Conservation (phyloP, 2,113 vertebrate species). For the Alligator sinensis region DNA sequence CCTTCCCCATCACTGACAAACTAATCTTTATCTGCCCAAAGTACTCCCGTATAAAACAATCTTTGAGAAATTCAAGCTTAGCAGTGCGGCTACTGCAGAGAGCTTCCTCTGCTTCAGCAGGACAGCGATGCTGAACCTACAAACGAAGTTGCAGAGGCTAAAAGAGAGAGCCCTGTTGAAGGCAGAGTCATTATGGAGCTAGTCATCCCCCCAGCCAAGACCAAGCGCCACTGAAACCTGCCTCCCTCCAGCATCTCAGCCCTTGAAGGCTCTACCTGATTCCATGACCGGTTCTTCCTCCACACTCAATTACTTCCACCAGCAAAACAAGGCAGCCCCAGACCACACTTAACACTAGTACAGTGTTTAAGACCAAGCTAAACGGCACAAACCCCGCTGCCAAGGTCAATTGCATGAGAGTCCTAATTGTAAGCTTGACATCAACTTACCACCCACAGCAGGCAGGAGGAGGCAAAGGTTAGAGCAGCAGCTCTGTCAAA, state of each 20-base stretch:
- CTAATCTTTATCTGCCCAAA: too few species aligned
- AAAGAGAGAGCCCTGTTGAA: not conserved
- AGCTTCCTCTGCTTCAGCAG: too few species aligned
- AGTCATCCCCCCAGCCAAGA: not conserved
- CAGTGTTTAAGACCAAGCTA: conserved; percentile 64
- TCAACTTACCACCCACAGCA: conserved; percentile 81
- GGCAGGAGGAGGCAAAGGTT: conserved; percentile 80
- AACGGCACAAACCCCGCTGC: conserved; percentile 78
- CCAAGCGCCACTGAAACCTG: not conserved
- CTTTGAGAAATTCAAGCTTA: too few species aligned
- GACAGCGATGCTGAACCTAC: too few species aligned
- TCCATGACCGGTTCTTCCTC: not conserved
- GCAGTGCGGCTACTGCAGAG: too few species aligned
- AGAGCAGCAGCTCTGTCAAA: conserved; percentile 79
- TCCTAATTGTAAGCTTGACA: conserved; percentile 82
- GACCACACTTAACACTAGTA: conserved; percentile 54
- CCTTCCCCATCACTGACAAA: too few species aligned
- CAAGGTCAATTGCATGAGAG: conserved; percentile 81
- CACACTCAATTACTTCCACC: not conserved
- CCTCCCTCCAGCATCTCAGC: not conserved
- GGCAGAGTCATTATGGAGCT: not conserved
- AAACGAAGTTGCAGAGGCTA: too few species aligned
- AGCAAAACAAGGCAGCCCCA: conserved; percentile 16
- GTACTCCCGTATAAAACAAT: too few species aligned
- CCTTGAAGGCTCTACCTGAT: conserved; percentile 16